Evolutionary conservation across 1,140 invertebrate genomes (phyloP).

Genomic region (Macrotrachela quadricornifera): DNA sequence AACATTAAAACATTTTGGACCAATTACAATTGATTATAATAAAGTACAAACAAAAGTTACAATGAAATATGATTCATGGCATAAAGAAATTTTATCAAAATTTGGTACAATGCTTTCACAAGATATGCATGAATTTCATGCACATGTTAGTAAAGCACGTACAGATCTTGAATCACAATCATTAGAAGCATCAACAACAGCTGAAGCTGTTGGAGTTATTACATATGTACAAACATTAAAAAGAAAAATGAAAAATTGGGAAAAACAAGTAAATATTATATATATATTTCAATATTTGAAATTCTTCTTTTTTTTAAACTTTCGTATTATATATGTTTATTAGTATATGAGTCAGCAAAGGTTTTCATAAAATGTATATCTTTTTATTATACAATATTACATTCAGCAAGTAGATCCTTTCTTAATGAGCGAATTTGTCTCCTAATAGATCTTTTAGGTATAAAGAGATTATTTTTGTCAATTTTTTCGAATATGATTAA

Average conservation of each 20-base stretch:
- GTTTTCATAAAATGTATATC: too few relatives aligned
- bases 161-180: conserved; percentile 86
- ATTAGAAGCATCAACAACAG: conserved; percentile 88
- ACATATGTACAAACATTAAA: conserved; percentile 94
- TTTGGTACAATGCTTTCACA: conserved; percentile 68
- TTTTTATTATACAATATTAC: too few relatives aligned
- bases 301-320: too few relatives aligned
- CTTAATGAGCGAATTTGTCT: too few relatives aligned
- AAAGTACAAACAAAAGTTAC: conserved; percentile 77
- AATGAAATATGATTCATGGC: conserved; percentile 97
- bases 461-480: too few relatives aligned
- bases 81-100: conserved; percentile 89
- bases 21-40: conserved; percentile 67
- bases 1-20: conserved; percentile 77
- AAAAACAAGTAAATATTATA: conserved; percentile 47
- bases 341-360: too few relatives aligned
- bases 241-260: conserved; percentile 61
- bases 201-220: conserved; percentile 89
- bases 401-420: too few relatives aligned
- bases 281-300: too few relatives aligned
- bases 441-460: too few relatives aligned
- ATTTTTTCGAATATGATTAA: too few relatives aligned
- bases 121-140: conserved; percentile 83
- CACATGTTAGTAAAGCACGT: conserved; percentile 72
- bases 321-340: too few relatives aligned